phyloP scores from a whole-genome alignment of 2,113 vertebrate genomes.

The Malurus melanocephalus region DNA sequence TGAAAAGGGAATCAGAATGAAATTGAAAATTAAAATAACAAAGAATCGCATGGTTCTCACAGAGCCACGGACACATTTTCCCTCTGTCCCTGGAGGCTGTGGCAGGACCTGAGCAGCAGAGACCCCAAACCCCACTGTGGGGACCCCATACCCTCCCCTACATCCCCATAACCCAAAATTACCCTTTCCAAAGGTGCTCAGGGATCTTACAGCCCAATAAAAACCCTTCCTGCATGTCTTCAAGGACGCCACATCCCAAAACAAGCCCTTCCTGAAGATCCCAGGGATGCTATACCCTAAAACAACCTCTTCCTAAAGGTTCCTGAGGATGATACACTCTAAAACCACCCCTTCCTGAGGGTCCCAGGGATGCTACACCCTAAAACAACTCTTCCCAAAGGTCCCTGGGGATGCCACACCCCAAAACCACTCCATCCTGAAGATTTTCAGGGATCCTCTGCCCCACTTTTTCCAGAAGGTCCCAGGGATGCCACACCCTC shows the following conservation, averaged over 20 bases:
- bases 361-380: not conserved
- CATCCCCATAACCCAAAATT: not conserved
- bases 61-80: rapidly evolving
- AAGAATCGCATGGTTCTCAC: not conserved
- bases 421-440: no score
- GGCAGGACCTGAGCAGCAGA: not conserved
- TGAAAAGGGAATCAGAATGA: not conserved
- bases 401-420: not conserved
- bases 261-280: not conserved
- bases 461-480: no score
- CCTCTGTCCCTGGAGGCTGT: rapidly evolving
- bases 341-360: no score
- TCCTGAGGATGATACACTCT: not conserved
- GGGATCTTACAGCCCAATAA: not conserved
- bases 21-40: not conserved
- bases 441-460: rapidly evolving
- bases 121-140: not conserved
- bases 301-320: not conserved
- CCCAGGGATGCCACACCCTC: no score
- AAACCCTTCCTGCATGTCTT: not conserved
- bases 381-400: not conserved
- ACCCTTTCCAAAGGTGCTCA: not conserved
- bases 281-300: not conserved
- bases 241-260: not conserved
- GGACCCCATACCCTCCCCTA: not conserved